These are phyloP conservation scores for Troides helena DNA, from an alignment of 2,888 invertebrate genomes.

Conservation along the genomic window DNA sequence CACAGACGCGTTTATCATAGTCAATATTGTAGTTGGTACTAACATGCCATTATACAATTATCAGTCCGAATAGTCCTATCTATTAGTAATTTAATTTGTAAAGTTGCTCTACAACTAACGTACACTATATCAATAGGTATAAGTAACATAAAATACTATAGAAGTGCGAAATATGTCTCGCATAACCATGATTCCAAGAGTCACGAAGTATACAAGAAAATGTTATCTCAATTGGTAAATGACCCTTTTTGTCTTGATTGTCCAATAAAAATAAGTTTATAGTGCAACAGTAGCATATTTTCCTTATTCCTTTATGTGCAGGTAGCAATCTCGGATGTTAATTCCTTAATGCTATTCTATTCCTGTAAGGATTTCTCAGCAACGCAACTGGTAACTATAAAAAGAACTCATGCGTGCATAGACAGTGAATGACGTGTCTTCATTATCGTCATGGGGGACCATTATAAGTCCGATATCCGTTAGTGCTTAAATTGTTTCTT, in stretches of 20 bases:
- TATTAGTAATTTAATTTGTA: too few species aligned
- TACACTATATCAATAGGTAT: conserved; percentile 1
- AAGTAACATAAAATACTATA: background rate
- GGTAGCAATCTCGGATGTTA: background rate
- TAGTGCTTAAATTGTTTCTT: conserved; percentile 36
- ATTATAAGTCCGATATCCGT: conserved; percentile 34
- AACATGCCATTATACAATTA: too few species aligned
- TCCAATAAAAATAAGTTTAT: too few species aligned
- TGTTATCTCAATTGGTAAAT: conserved; percentile 3
- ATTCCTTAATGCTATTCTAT: background rate
- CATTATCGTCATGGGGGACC: conserved; percentile 29
- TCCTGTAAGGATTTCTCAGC: conserved; percentile 8
- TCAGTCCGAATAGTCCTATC: too few species aligned
- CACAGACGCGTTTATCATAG: too few species aligned
- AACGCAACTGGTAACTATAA: conserved; percentile 3
- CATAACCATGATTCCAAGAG: background rate
- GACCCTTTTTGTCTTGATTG: background rate
- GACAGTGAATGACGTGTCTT: conserved; percentile 27
- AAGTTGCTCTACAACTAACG: background rate
- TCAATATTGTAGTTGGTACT: too few species aligned
- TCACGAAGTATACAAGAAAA: background rate
- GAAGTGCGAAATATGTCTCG: conserved; percentile 9
- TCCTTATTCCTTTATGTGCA: background rate
- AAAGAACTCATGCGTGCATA: conserved; percentile 10
- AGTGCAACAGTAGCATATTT: background rate